Conservation (phyloP, 2,888 invertebrate genomes). For the Gymnoscelis rufifasciata region DNA sequence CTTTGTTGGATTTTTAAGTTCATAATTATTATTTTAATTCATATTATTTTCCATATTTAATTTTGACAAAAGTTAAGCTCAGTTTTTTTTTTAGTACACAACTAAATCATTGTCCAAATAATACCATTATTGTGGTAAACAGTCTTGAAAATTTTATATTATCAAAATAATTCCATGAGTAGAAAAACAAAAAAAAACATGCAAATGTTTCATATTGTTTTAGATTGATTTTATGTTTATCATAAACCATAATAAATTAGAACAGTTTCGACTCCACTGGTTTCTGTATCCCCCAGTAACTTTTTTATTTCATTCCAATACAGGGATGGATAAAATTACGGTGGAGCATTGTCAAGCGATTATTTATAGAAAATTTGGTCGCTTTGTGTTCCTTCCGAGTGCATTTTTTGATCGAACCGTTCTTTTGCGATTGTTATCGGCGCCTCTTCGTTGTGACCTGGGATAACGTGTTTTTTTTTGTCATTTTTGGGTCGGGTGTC, state of each 20-base stretch:
- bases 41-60: not conserved
- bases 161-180: too few species aligned
- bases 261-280: constrained; percentile 43
- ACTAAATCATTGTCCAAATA: too few species aligned
- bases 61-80: too few species aligned
- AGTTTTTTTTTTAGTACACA: too few species aligned
- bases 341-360: constrained; percentile 68
- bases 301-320: constrained; percentile 74
- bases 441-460: constrained; percentile 47
- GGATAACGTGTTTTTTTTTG: constrained; percentile 48
- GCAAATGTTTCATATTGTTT: not conserved
- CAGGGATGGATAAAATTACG: constrained; percentile 75
- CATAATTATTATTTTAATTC: too few species aligned
- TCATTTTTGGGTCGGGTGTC: constrained; percentile 30
- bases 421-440: constrained; percentile 55
- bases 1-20: too few species aligned
- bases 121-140: too few species aligned
- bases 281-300: constrained; percentile 41
- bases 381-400: constrained; percentile 69
- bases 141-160: too few species aligned
- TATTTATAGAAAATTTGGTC: constrained; percentile 76
- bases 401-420: constrained; percentile 45
- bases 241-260: not conserved
- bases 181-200: not conserved
- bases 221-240: too few species aligned